These are phyloP conservation scores for Dipodomys spectabilis DNA, from an alignment of 2,113 vertebrate genomes.

Conservation along the genomic window DNA sequence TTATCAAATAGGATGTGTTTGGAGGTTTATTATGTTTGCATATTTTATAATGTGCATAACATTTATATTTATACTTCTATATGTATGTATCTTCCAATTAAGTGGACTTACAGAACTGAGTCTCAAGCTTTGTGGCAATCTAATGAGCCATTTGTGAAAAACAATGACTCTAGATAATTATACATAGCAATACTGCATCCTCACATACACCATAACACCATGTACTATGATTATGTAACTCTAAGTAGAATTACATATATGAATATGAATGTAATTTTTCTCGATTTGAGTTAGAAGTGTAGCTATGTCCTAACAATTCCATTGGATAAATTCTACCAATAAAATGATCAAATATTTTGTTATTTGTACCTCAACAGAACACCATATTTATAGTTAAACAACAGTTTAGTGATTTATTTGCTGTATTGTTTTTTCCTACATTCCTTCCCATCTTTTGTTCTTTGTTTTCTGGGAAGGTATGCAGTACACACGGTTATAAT, in stretches of 20 bases:
- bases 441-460: neutral
- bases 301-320: neutral
- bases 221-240: neutral
- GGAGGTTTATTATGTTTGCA: neutral
- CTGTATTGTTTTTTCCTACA: neutral
- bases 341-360: constrained; percentile 13
- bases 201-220: neutral
- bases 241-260: neutral
- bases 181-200: neutral
- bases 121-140: neutral
- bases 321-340: neutral
- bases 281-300: neutral
- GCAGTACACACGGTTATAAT: neutral
- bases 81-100: neutral
- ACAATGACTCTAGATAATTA: neutral
- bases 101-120: neutral
- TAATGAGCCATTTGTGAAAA: neutral
- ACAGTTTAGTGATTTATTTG: neutral
- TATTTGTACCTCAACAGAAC: neutral
- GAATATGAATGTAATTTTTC: neutral
- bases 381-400: neutral
- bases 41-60: neutral
- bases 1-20: constrained; percentile 25
- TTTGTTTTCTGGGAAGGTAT: neutral
- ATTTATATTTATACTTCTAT: neutral